Evolutionary conservation across 1,140 invertebrate species (phyloP), one percentile per base, ranked within the genome.

Genomic region (Halesus radiatus): DNA sequence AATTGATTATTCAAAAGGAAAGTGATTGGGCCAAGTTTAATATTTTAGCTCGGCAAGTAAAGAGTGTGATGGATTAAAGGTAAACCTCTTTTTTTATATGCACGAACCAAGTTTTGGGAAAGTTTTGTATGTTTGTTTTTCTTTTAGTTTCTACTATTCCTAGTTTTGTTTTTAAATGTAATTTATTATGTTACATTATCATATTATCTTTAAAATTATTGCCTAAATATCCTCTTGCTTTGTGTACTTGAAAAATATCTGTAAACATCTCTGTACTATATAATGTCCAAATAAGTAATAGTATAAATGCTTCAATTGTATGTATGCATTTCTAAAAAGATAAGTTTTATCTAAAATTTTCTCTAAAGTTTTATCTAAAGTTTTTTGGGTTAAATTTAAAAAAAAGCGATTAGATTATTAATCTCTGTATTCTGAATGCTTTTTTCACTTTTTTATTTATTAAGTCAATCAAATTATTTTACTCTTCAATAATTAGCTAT

Each of bases 171-270:
- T 60, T 60, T 22, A 60, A 60, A 60, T 18, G n/a, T 22, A 60
- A 60, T 60, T 60, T 60, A 7, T 60, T 56, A 56, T n/a, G 13
- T 56, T 58, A 58, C 54, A 58, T 58, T 37, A 29, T n/a, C n/a
- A n/a, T 29, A 60, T 60, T 60, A 60, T 60, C 7, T 60, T 60
- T 20, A 22, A 60, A 60, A 60, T 20, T 60, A 60, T 60, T 60
- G 56, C 56, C 18, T 60, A 22, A 60, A 22, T 60, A 60, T 60
- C 54, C 7, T 22, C 18, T 60, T 60, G 56, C 56, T 60, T 60
- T 60, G 23, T 60, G 23, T 60, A 20, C 3, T 45, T 45, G 37
- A 45, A 45, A 29, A 45, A 45, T 45, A 45, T 45, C 37, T 45
- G 8, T 45, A 45, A 45, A 60, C 18, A 13, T 20, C 56, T 60